Base-by-base conservation (phyloP, 1,140 invertebrate species). In the Helicoverpa zea region DNA sequence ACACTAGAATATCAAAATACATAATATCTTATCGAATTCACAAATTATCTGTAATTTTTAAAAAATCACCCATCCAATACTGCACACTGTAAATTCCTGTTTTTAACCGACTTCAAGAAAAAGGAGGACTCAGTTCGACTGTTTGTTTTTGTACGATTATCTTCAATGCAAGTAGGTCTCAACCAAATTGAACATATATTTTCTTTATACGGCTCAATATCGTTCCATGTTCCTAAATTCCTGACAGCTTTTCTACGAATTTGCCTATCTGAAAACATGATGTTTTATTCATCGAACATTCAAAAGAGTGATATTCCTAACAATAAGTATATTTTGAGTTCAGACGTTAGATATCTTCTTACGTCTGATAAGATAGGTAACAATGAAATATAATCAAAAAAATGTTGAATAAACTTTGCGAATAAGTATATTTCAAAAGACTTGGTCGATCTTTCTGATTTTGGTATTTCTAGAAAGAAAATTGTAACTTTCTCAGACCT, bases 311-410 rank as follows among this genome's bases (percentile, higher is more conserved):
- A 72, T 18, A 14, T 11, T 43, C 35, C 35, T 43, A 43, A 54
- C 68, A 72, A 52, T 23, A 56, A 23, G 23, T 23, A 23, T 18
- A 52, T 29, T 49, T n/a, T 56, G 54, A 72, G 35, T 43, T 43
- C 68, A 54, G 54, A 72, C 35, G 51, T 72, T 72, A 72, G 4
- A 43, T 43, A 43, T 43, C 35, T 43, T 18, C 68, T 29, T 7
- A 14, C 49, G 49, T 29, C 66, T 54, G 68, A 54, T 72, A 29
- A 49, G 30, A 23, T 72, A 49, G 30, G 13, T 72, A 30, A 72
- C 49, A 54, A 72, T 54, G 49, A 72, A 72, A 54, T 54, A 51
- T 54, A 72, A 72, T 54, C 23, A 72, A 66, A 72, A 72, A 30
- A 23, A 72, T 7, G 29, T 54, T 29, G 14, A 72, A 72, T 72